Evolutionary conservation across 2,113 vertebrate genomes (phyloP).

Genomic region (Heterochromis multidens): DNA sequence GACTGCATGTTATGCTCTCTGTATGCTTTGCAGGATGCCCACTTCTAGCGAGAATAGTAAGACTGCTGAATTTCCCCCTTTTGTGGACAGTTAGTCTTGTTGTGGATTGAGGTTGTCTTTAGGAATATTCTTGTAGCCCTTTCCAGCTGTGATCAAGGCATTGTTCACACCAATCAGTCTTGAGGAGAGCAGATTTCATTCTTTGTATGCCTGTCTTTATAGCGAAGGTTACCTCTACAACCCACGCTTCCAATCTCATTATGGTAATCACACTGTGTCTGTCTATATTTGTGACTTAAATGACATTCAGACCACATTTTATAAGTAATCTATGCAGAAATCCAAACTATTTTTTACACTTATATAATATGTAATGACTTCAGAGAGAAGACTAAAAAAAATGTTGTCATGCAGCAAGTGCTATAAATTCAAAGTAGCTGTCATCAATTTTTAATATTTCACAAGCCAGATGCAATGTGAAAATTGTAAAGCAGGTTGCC

Average conservation of each 20-base stretch:
- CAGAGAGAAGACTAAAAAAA: background rate
- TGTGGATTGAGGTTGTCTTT: background rate
- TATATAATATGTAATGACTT: background rate
- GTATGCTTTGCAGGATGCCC: background rate
- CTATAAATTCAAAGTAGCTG: background rate
- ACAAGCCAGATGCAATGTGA: background rate
- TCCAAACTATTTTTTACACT: background rate
- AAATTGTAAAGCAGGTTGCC: background rate
- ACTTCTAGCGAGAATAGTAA: background rate
- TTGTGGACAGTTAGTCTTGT: background rate
- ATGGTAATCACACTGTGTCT: background rate
- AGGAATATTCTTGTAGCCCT: background rate
- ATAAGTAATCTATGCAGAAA: background rate
- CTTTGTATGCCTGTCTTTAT: no score
- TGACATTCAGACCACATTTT: background rate
- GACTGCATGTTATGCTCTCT: background rate
- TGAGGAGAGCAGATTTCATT: fast-evolving
- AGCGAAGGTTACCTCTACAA: background rate
- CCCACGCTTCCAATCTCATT: background rate
- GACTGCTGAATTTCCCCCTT: background rate
- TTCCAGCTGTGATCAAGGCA: background rate
- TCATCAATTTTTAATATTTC: background rate
- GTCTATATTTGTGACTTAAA: background rate
- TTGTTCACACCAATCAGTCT: background rate
- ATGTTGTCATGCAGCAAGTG: background rate